Percentiles rank a stretch among this genome's conserved stretches.
Conservation (phyloP, 2,888 invertebrate species). For the Blastobasis adustella region DNA sequence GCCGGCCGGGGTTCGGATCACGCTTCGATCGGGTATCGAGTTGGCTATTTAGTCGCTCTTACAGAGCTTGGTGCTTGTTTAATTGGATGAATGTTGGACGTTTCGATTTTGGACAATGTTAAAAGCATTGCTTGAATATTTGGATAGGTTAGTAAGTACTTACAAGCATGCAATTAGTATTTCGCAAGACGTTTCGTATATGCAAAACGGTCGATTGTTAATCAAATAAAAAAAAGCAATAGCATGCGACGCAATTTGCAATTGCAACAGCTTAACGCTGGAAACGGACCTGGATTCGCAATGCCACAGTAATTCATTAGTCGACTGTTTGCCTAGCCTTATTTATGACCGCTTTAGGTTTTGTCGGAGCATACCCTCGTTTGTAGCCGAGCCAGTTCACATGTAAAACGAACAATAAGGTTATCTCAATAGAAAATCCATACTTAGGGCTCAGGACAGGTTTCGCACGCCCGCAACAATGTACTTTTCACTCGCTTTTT, state of each 20-base stretch:
- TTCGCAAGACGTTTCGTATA: background rate
- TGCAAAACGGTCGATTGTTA: too few species aligned
- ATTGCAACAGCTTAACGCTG: background rate
- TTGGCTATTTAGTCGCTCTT: too few species aligned
- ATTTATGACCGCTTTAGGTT: constrained; percentile 60
- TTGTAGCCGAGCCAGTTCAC: constrained; percentile 35
- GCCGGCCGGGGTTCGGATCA: constrained; percentile 12
- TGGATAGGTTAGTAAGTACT: too few species aligned
- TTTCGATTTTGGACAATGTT: too few species aligned
- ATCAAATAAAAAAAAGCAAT: background rate
- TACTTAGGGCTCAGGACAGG: constrained; percentile 42
- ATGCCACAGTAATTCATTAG: constrained; percentile 65
- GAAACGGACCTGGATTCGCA: constrained; percentile 27
- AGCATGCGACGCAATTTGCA: background rate
- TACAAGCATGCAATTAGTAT: background rate
- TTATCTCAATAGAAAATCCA: constrained; percentile 51
- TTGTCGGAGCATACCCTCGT: constrained; percentile 51
- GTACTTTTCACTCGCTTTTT: constrained; percentile 35
- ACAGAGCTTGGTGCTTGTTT: too few species aligned
- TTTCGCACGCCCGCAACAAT: constrained; percentile 25
- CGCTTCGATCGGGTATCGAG: constrained; percentile 19
- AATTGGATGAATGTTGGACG: too few species aligned
- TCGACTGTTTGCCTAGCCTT: constrained; percentile 52
- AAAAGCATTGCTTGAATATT: too few species aligned
- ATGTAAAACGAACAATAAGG: constrained; percentile 39